A percentile compares a stretch with the other conserved stretches of the same genome.
Conservation (phyloP, 2,797 vertebrate species). For the Xiphorhynchus erythropygius region DNA sequence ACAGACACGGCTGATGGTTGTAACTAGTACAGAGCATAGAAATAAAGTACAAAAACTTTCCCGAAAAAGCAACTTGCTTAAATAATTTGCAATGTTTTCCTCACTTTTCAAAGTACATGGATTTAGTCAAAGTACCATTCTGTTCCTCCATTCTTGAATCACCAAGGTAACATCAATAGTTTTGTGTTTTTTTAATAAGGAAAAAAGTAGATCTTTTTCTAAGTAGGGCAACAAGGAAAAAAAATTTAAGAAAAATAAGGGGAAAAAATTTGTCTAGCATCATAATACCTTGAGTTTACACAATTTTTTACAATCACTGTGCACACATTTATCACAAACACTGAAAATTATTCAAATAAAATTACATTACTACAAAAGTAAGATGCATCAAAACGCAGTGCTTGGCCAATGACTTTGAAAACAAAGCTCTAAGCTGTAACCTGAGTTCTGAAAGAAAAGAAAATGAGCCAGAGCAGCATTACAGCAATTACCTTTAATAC, state of each 20-base stretch:
- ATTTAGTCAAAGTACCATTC: not conserved
- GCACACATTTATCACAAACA: not conserved
- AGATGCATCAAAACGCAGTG: fast-evolving
- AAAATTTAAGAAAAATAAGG: not conserved
- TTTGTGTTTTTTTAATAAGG: not conserved
- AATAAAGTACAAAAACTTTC: not conserved
- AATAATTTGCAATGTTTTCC: not conserved
- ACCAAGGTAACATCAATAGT: not conserved
- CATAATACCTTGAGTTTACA: not conserved
- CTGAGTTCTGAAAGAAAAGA: not conserved
- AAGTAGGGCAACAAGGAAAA: not conserved
- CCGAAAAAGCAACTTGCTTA: not conserved
- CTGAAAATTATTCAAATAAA: not conserved
- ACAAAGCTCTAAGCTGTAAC: not conserved
- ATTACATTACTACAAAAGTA: not conserved
- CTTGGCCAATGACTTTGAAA: not conserved
- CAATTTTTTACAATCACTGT: not conserved
- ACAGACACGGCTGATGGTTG: not conserved
- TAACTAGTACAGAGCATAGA: not conserved
- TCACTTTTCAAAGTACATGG: not conserved
- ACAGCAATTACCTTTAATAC: not conserved
- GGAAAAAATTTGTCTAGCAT: not conserved
- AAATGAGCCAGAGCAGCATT: not conserved
- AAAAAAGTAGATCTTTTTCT: not conserved
- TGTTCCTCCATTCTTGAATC: not conserved